phyloP scores from a whole-genome alignment of 2,888 invertebrate species.

The Spodoptera littoralis region DNA sequence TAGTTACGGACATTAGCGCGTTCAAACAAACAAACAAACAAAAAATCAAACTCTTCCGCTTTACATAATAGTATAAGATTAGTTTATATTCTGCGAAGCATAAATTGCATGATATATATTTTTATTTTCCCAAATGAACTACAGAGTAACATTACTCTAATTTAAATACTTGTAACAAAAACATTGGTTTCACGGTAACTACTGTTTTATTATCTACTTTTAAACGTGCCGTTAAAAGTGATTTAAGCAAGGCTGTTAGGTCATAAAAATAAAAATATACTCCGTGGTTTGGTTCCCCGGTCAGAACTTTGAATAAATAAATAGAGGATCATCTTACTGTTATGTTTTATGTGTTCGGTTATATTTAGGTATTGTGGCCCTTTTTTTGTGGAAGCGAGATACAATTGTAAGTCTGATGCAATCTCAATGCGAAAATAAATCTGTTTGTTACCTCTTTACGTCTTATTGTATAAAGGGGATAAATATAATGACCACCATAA shows the following conservation, averaged over 20 bases:
- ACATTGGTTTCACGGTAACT: slow-evolving; percentile 38
- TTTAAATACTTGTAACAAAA: slow-evolving; percentile 23
- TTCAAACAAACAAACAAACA: too few species aligned
- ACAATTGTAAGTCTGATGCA: background rate
- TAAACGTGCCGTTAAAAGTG: slow-evolving; percentile 54
- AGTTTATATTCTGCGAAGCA: too few species aligned
- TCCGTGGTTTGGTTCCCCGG: slow-evolving; percentile 28
- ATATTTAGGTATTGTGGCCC: slow-evolving; percentile 3
- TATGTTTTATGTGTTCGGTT: slow-evolving; percentile 19
- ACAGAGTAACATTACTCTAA: slow-evolving; percentile 20
- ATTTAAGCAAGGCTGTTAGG: slow-evolving; percentile 46
- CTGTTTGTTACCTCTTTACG: too few species aligned
- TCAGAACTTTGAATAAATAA: slow-evolving; percentile 30
- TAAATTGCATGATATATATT: background rate
- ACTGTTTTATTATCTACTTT: slow-evolving; percentile 50
- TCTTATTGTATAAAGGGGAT: too few species aligned
- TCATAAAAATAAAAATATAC: slow-evolving; percentile 41
- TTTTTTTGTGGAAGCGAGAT: background rate
- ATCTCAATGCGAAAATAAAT: too few species aligned
- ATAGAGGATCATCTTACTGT: slow-evolving; percentile 31
- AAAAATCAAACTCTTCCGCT: too few species aligned
- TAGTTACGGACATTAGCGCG: too few species aligned
- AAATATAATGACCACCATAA: too few species aligned
- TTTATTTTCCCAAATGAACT: slow-evolving; percentile 5
- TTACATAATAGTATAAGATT: too few species aligned